Percentiles rank a stretch among this genome's conserved stretches.
Evolutionary conservation across 2,797 vertebrate genomes (phyloP).

Genomic region (Ptychobarbus kaznakovi): DNA sequence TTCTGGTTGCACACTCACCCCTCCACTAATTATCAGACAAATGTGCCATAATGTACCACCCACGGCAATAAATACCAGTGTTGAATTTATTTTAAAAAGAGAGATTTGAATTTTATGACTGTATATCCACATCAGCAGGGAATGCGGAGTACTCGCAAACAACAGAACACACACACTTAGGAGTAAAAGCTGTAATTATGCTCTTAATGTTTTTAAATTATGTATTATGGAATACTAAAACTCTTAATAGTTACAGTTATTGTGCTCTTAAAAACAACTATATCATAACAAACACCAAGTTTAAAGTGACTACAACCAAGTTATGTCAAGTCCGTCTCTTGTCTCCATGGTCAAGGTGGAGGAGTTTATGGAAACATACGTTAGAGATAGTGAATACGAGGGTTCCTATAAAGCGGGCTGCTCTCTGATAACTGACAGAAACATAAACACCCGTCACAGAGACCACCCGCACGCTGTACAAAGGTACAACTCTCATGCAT

Average conservation of each 20-base stretch:
- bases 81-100: conserved; percentile 60
- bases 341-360: conserved; percentile 43
- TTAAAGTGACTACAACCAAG: conserved; percentile 23
- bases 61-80: conserved; percentile 67
- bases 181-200: not conserved
- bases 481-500: conserved; percentile 12
- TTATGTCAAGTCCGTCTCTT: conserved; percentile 27
- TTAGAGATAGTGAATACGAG: conserved; percentile 36
- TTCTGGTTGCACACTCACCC: conserved; percentile 48
- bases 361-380: conserved; percentile 41
- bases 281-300: not conserved
- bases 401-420: conserved; percentile 39
- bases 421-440: conserved; percentile 57
- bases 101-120: conserved; percentile 68
- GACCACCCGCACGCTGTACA: conserved; percentile 49
- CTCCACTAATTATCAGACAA: conserved; percentile 3
- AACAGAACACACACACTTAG: not conserved
- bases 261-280: not conserved
- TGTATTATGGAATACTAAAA: not conserved
- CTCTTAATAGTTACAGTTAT: not conserved
- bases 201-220: not conserved
- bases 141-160: not conserved
- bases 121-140: not conserved
- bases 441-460: conserved; percentile 68
- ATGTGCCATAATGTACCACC: conserved; percentile 43